Conservation (phyloP, 2,113 vertebrate species). For the Poeciliopsis prolifica region DNA sequence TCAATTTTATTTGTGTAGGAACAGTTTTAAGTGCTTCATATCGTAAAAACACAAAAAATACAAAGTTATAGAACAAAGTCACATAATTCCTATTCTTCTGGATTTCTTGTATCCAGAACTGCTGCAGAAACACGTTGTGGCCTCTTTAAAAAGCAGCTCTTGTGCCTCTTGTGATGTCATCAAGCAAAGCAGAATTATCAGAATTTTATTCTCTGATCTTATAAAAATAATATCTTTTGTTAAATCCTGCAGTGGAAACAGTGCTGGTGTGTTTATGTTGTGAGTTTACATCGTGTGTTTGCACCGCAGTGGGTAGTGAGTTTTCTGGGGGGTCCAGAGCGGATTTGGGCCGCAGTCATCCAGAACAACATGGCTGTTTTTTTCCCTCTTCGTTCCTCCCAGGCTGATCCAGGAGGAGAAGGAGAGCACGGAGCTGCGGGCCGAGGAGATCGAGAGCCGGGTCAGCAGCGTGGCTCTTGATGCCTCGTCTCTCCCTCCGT, state of each 20-base stretch:
- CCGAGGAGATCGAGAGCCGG: slow-evolving; percentile 91
- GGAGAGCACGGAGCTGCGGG: slow-evolving; percentile 90
- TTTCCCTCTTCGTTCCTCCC: neutral
- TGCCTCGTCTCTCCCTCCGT: slow-evolving; percentile 80
- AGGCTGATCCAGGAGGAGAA: slow-evolving; percentile 95
- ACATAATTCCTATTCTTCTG: too few species aligned
- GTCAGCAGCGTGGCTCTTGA: slow-evolving; percentile 89
- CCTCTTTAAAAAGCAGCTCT: too few species aligned
- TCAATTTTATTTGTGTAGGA: too few species aligned
- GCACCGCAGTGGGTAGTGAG: neutral
- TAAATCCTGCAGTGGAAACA: neutral
- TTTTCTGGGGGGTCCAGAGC: neutral
- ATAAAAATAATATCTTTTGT: neutral
- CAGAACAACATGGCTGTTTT: too few species aligned
- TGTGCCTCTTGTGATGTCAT: too few species aligned
- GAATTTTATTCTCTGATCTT: too few species aligned
- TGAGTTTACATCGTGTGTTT: neutral
- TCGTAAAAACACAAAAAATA: too few species aligned
- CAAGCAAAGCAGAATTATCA: neutral
- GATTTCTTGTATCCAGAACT: neutral
- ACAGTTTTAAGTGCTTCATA: too few species aligned
- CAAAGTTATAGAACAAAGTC: too few species aligned
- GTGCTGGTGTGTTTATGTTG: neutral
- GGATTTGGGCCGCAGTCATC: neutral
- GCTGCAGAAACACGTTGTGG: too few species aligned